Base-by-base conservation (phyloP, 2,113 vertebrate genomes). In the Alethe diademata region DNA sequence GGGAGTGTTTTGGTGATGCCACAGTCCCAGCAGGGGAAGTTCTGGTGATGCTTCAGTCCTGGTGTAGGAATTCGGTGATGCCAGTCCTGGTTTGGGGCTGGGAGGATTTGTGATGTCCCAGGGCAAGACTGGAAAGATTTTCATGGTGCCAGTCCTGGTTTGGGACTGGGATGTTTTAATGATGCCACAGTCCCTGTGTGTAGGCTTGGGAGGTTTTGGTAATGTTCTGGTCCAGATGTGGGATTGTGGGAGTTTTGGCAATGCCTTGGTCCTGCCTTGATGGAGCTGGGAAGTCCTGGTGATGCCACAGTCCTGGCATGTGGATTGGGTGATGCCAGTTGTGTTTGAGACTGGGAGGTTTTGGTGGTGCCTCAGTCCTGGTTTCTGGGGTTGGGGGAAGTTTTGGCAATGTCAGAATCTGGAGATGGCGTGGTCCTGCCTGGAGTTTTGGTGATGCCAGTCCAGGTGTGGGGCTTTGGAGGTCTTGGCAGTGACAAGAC, bases 241-340 rank as follows among this genome's bases (percentile, higher is more conserved):
- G 22, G 22, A 6, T 1, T 14, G 17, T 8, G 24, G 25, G 38
- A 16, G 38, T 35, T 58, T 4, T 48, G 40, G 61, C 42, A 98
- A 11, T 48, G 26, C 33, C 7, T 3, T 28, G 3, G 2, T 6
- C 28, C 33, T 5, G 1, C 40, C 23, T 6, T 15, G 2, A 2
- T 14, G 20, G 48, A 19, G 19, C 35, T 71, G 58, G 47, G 16
- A 28, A 15, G 14, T 25, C 29, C 38, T 25, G 25, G 48, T 40
- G 29, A 4, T 73, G 24, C 48, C 33, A 1, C 5, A 8, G 12
- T 5, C 17, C 3, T 17, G 16, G 3, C 5, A 5, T 19, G 33
- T 35, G 6, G 56, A 10, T 11, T 57, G 13, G 8, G 31, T 36
- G 23, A 9, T 66, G 9, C 66, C 53, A 13, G 35, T 2, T 53